Base-by-base conservation (phyloP, 2,888 invertebrate species). In the Halictus ligatus region DNA sequence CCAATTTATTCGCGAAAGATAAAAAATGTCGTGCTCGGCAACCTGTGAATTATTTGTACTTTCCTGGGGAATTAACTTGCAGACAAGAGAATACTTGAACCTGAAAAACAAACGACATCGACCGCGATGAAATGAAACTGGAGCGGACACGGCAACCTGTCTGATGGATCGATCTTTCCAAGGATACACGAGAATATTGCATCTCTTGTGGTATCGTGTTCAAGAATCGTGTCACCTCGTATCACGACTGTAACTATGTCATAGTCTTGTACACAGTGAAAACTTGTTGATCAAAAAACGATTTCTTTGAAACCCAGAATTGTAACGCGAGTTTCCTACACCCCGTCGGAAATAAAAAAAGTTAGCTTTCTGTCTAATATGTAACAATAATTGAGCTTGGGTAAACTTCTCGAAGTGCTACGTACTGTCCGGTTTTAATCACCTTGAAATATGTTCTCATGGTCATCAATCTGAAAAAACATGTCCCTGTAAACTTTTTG, bases 31-130 rank as follows among this genome's bases (percentile, higher is more conserved):
- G 12, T 50, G 71, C 76, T 21, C 81, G 76, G n/a, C 29, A 29
- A 74, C 78, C 50, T 73, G 78, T 74, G 58, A 78, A 82, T 74
- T 46, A 67, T 8, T 64, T 12, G 13, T 29, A 15, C 50, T 46
- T 72, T 77, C 60, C 72, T 35, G 35, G 69, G 69, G 60, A 76
- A 76, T 76, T 76, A 48, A 77, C 81, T 76, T 46, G 1, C 58
- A 71, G 60, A 72, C 48, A 72, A 76, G 81, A 72, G 81, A 48
- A 46, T 48, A 25, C 71, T 81, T 21, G 40, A 64, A 50, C 48
- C 71, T 48, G 58, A 54, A 5, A 46, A 76, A 75, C 69, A 64
- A 64, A 64, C 73, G 48, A 12, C 60, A 18, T 29, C 46, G 21
- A 73, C 46, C 46, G 60, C 35, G 35, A 79, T 64, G 74, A 64